Evolutionary conservation across 2,888 invertebrate genomes (phyloP), one percentile per base, ranked within the genome.

Genomic region (Cryptophagus acutangulus): DNA sequence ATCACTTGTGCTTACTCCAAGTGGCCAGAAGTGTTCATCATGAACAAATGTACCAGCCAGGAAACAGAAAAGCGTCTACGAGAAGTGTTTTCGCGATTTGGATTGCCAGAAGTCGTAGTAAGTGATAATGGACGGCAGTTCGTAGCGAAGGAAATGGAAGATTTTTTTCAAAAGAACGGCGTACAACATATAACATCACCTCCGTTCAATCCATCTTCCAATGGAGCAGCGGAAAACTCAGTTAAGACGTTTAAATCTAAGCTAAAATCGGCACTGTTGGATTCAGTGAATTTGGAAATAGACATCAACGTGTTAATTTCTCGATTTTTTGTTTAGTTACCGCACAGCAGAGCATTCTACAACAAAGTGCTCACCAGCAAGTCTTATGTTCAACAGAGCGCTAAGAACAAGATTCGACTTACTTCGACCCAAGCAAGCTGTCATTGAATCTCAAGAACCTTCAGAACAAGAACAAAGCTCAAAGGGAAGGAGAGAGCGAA

Each of bases 221-320:
- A 45, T 39, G 42, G 45, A 9, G 33, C 25, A 2, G 26, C 42
- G 3, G 45, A 45, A 35, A 45, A 35, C 14, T 28, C 38, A 3
- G 45, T 45, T 8, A 43, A 43, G 16, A 30, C 36, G 1, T 44
- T 44, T 17, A 45, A 45, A 30, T 20, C 18, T 3, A 26, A 26
- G n/a, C 3, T 26, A 3, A 26, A 26, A n/a, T 12, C 38, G 4
- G 18, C 10, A n/a, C n/a, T 41, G 8, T 5, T 14, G 8, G 37
- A 41, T 14, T 2, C 39, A 14, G n/a, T 10, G 33, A 41, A 40
- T 30, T n/a, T 8, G 28, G 6, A 17, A 9, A n/a, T 9, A 12
- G 10, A 26, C 4, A 6, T 16, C 25, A 10, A 10, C 17, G 9
- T 31, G 14, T 2, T 9, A 37, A 16, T 17, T 40, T 2, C 14